Conservation (phyloP, 1,140 invertebrate genomes). For the Meloidogyne floridensis region DNA sequence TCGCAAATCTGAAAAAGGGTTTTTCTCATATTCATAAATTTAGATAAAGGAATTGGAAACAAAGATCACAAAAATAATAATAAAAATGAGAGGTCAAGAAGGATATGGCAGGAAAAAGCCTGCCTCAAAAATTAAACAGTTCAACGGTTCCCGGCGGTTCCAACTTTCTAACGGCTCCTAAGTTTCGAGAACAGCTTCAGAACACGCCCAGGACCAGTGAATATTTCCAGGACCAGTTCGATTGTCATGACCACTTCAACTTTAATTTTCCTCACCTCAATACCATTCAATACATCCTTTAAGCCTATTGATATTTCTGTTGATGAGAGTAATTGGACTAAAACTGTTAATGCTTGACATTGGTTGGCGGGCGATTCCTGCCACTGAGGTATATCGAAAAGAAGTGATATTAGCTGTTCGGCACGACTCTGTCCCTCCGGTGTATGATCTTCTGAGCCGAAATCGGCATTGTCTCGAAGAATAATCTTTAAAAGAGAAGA, state of each 20-base stretch:
- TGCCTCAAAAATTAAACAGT: too few species aligned
- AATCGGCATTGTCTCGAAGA: neutral
- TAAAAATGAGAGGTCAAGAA: too few species aligned
- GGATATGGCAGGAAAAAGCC: too few species aligned
- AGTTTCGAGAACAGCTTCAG: too few species aligned
- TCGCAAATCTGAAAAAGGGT: constrained; percentile 12
- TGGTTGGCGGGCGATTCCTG: constrained; percentile 11
- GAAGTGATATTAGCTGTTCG: constrained; percentile 18
- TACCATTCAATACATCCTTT: constrained; percentile 1
- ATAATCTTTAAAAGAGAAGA: neutral
- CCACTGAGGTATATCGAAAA: constrained; percentile 10
- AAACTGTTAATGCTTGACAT: constrained; percentile 16
- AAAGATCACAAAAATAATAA: too few species aligned
- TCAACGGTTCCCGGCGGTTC: too few species aligned
- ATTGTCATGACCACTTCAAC: too few species aligned
- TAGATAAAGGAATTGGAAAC: too few species aligned
- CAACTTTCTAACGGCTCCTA: too few species aligned
- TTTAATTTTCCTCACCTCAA: constrained; percentile 19
- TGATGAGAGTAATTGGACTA: constrained; percentile 26
- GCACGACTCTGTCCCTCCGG: constrained; percentile 9
- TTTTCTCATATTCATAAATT: too few species aligned
- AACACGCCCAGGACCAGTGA: too few species aligned
- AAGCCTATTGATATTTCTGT: constrained; percentile 7
- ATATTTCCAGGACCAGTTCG: too few species aligned
- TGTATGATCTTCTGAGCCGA: neutral